Evolutionary conservation across 2,797 vertebrate genomes (phyloP), one percentile per base, ranked within the genome.

Genomic region (Diplodus puntazzo): DNA sequence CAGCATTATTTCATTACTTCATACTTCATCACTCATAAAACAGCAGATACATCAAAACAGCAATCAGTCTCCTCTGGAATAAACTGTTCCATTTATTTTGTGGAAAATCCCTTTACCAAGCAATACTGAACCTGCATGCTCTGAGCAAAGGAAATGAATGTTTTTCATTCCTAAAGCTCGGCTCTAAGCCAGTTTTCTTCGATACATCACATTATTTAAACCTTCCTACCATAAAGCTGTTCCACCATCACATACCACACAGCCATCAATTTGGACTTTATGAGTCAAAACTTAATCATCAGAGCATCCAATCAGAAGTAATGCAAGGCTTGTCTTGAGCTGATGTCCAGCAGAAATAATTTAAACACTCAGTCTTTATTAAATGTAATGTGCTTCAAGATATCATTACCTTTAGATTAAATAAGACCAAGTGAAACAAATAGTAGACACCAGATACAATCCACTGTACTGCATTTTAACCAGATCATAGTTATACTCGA

Each of bases 321-420:
- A 57, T n/a, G 11, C 42, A 66, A 27, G 57, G 2, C 57, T 81
- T 34, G 42, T 67, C 3, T 61, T 58, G 11, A 70, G 60, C 16
- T 52, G 50, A 5, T 54, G 48, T 70, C 34, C 65, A 73, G 55
- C 45, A 54, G 75, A 71, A 59, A 65, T 54, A 65, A 63, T 78
- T 27, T 3, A 27, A 27, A 43, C 49, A 23, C 59, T 75, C 21
- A 8, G 13, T 23, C 14, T 30, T 30, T 18, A 59, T 52, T 48
- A 17, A 17, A 9, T 25, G 49, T 50, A 4, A 5, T 27, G 60
- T 10, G 11, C 25, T 27, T 69, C 42, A 71, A 48, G 30, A 30
- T 49, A 13, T 42, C 6, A 0, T 77, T 21, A 52, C 60, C 27
- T 27, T 27, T 18, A 59, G 16, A 61, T 42, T 23, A 17, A 52